These are phyloP conservation scores for Neosilurus mollespiculum DNA, from an alignment of 2,797 vertebrate genomes.

Conservation along the genomic window DNA sequence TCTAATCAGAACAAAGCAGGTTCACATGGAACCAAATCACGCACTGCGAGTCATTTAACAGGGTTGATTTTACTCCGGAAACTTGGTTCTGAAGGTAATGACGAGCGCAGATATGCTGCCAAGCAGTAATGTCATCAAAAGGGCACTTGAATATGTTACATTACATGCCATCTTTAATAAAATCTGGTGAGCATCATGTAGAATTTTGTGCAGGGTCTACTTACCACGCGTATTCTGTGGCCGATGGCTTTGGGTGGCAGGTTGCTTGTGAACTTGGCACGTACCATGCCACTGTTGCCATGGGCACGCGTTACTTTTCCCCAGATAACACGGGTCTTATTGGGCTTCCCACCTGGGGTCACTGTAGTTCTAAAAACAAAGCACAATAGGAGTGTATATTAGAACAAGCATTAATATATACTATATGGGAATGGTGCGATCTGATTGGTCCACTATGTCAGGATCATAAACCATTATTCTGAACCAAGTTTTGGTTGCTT, in stretches of 20 bases:
- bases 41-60: background rate
- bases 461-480: too few relatives aligned
- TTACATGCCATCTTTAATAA: background rate
- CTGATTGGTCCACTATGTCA: too few relatives aligned
- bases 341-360: constrained; percentile 93
- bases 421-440: too few relatives aligned
- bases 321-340: constrained; percentile 96
- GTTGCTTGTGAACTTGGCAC: constrained; percentile 95
- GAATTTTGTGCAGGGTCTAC: constrained; percentile 47
- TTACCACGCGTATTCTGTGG: constrained; percentile 93
- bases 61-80: background rate
- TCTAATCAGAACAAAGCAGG: background rate
- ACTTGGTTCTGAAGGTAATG: background rate
- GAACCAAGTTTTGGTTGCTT: too few relatives aligned
- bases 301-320: constrained; percentile 93
- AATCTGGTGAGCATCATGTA: background rate
- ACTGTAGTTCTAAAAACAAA: constrained; percentile 82
- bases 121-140: background rate
- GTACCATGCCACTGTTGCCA: constrained; percentile 96
- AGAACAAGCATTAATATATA: background rate
- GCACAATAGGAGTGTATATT: background rate
- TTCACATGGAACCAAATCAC: background rate
- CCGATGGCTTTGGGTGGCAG: constrained; percentile 96
- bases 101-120: background rate
- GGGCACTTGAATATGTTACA: background rate